phyloP scores from a whole-genome alignment of 2,888 invertebrate genomes.

The Pristionchus exspectatus region DNA sequence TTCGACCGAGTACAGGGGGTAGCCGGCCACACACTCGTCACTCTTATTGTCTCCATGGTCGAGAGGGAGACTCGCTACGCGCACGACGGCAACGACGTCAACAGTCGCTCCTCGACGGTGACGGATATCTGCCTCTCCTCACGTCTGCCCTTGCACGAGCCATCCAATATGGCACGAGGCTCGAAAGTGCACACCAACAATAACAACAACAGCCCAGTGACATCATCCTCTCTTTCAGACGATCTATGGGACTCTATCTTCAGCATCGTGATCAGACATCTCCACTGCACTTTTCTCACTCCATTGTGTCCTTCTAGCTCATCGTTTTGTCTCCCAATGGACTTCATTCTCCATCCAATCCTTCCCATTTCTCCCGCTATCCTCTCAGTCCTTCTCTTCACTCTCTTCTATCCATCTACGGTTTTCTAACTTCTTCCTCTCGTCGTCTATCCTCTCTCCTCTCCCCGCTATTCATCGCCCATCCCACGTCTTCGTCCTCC shows the following conservation, averaged over 20 bases:
- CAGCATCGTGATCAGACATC: not conserved
- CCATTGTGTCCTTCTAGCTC: not conserved
- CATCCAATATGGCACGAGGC: not conserved
- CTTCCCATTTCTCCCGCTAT: not conserved
- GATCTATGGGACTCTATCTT: not conserved
- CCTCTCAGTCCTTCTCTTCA: constrained; percentile 25
- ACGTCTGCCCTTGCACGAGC: not conserved
- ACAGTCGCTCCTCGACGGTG: not conserved
- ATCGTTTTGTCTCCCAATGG: constrained; percentile 24
- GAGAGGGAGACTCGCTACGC: not conserved
- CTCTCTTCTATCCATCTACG: constrained; percentile 23
- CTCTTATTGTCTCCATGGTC: constrained; percentile 6
- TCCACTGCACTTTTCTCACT: not conserved
- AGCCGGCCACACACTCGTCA: not conserved
- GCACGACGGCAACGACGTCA: not conserved
- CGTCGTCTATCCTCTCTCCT: not conserved
- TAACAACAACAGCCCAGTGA: not conserved
- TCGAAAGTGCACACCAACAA: not conserved
- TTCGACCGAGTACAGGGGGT: not conserved
- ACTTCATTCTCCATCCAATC: not conserved
- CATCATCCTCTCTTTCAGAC: not conserved
- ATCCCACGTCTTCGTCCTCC: constrained; percentile 45
- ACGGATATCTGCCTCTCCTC: not conserved
- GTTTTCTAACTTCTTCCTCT: constrained; percentile 51
- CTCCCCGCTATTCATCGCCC: not conserved